phyloP scores from a whole-genome alignment of 2,113 vertebrate genomes.

The Anhinga rufa region DNA sequence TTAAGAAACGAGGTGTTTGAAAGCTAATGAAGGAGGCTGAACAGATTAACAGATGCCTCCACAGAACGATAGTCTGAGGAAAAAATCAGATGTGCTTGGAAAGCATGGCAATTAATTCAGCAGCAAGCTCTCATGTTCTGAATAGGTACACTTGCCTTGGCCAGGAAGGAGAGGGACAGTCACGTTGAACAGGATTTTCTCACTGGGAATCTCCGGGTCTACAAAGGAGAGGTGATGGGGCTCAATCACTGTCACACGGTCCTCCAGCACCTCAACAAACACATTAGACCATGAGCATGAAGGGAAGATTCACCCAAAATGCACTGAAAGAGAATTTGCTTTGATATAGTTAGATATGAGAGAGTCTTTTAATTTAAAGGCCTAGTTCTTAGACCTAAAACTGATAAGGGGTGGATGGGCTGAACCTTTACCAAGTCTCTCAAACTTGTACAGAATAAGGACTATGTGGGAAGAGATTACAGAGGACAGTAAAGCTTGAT shows the following conservation, averaged over 20 bases:
- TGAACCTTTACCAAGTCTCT: neutral
- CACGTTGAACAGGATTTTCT: constrained; percentile 88
- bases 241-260: constrained; percentile 85
- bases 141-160: constrained; percentile 76
- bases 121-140: neutral
- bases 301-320: neutral
- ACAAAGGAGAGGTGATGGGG: constrained; percentile 86
- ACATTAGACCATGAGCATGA: constrained; percentile 19
- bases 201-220: constrained; percentile 79
- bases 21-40: neutral
- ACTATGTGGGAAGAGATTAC: neutral
- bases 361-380: neutral
- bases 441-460: neutral
- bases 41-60: neutral
- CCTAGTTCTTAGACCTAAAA: neutral
- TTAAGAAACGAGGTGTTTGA: neutral
- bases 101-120: neutral
- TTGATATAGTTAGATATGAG: neutral
- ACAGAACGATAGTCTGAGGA: neutral
- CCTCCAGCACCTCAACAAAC: constrained; percentile 84
- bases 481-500: neutral
- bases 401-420: neutral
- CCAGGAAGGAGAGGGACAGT: constrained; percentile 82
- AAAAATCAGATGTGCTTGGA: neutral
- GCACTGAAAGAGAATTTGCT: neutral